Conservation (phyloP, 2,113 vertebrate species). For the Vimba vimba region DNA sequence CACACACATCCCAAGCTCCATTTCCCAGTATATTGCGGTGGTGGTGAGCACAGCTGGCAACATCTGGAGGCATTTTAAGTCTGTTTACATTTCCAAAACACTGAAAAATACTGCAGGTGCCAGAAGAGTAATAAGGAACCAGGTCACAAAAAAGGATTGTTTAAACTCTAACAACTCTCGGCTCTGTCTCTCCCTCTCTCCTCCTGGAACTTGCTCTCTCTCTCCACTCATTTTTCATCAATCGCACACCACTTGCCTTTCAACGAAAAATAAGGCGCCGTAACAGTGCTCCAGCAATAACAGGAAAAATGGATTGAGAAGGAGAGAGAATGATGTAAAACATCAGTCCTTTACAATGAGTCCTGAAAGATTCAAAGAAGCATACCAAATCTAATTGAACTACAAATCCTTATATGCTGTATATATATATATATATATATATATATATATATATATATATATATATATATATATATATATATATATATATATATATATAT, state of each 20-base stretch:
- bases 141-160: conserved; percentile 72
- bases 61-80: conserved; percentile 83
- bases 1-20: conserved; percentile 52
- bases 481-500: too few relatives aligned
- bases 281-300: conserved; percentile 44
- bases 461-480: too few relatives aligned
- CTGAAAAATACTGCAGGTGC: conserved; percentile 80
- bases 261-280: conserved; percentile 32
- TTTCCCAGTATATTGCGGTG: conserved; percentile 75
- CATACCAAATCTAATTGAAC: neutral
- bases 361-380: conserved; percentile 3
- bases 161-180: conserved; percentile 68
- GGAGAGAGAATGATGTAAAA: neutral
- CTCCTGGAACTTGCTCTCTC: conserved; percentile 40
- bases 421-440: too few relatives aligned
- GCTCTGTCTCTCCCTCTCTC: conserved; percentile 61
- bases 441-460: too few relatives aligned
- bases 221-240: conserved; percentile 39
- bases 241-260: conserved; percentile 36
- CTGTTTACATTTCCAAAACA: conserved; percentile 83
- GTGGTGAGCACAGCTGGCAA: conserved; percentile 74
- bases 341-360: conserved; percentile 5
- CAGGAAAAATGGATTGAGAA: conserved; percentile 22
- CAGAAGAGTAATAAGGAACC: conserved; percentile 76
- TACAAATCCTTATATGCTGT: neutral